Conservation (phyloP, 2,888 invertebrate species). For the Tipula lateralis region DNA sequence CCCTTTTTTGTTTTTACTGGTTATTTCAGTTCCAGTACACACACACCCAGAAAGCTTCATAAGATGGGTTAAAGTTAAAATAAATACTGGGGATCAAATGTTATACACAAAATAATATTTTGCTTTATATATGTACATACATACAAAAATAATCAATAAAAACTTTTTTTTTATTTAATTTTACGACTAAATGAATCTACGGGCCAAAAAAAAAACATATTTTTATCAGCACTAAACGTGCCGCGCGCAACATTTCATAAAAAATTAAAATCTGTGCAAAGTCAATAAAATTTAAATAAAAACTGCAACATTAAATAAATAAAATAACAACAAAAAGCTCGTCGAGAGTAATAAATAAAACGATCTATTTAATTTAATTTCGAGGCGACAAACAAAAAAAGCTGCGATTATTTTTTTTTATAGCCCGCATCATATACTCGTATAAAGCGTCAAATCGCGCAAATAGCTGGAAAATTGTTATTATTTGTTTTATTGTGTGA, state of each 20-base stretch:
- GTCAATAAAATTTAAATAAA: constrained; percentile 5
- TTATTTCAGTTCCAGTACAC: neutral
- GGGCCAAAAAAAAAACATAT: neutral
- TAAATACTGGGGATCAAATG: neutral
- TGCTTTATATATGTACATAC: neutral
- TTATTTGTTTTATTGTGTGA: neutral
- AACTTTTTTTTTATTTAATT: too few relatives aligned
- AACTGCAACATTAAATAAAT: neutral
- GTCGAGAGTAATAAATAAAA: neutral
- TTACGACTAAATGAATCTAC: neutral
- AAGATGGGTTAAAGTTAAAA: constrained; percentile 14
- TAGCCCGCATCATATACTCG: too few relatives aligned
- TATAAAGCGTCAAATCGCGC: neutral
- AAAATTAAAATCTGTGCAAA: neutral
- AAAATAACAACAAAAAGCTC: neutral
- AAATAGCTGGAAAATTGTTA: neutral
- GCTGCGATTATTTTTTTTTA: neutral
- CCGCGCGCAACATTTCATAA: neutral
- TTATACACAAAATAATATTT: neutral
- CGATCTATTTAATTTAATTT: neutral
- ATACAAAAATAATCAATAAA: neutral
- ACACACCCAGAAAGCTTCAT: neutral
- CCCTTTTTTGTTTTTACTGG: neutral
- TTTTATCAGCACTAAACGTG: neutral
- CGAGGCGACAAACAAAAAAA: neutral